phyloP scores from a whole-genome alignment of 2,113 vertebrate species.

The Rhea americana region DNA sequence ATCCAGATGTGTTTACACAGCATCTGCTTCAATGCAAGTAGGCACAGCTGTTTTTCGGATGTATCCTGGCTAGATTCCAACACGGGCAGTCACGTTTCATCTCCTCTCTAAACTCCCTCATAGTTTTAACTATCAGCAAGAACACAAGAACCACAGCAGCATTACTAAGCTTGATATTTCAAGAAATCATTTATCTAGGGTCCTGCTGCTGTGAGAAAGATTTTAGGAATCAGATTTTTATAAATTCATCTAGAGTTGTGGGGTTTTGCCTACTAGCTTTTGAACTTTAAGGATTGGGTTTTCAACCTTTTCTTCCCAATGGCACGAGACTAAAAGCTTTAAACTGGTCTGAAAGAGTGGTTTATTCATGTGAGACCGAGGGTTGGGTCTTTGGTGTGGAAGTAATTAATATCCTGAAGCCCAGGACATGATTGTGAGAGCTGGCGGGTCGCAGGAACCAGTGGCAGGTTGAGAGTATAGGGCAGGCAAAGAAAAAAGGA shows the following conservation, averaged over 20 bases:
- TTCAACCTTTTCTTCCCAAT: not conserved
- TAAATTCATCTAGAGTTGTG: not conserved
- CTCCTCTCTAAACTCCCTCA: not conserved
- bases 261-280: not conserved
- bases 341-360: not conserved
- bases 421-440: not conserved
- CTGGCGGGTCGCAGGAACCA: not conserved
- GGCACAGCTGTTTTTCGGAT: constrained; percentile 45
- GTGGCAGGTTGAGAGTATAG: not conserved
- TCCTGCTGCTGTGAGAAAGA: not conserved
- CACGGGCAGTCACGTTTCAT: constrained; percentile 3
- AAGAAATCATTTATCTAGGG: not conserved
- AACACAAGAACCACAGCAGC: not conserved
- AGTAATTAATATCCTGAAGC: not conserved
- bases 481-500: not conserved
- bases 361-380: not conserved
- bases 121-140: constrained; percentile 28
- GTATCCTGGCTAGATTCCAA: constrained; percentile 39
- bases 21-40: constrained; percentile 30
- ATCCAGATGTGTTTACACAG: constrained; percentile 33
- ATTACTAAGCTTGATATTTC: not conserved
- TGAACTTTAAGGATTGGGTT: not conserved
- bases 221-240: not conserved
- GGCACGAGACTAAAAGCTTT: not conserved
- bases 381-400: not conserved